Evolutionary conservation across 2,113 vertebrate species (phyloP), one percentile per base, ranked within the genome.

Genomic region (Gnathonemus longibarbis): DNA sequence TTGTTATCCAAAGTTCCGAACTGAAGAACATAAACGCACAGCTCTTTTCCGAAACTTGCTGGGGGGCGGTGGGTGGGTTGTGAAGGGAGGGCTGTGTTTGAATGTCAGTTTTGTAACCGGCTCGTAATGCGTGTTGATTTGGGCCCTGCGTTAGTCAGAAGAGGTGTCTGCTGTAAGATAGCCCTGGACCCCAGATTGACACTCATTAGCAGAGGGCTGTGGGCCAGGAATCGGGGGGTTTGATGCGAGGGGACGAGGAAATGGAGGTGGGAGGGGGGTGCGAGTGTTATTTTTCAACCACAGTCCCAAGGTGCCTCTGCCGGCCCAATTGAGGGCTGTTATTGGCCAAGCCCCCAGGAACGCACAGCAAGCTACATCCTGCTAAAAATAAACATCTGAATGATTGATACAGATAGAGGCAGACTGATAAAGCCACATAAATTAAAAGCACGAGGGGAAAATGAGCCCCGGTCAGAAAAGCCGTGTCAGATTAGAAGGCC

Each of bases 321-420:
- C 80, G 21, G 35, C 17, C 58, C 27, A 48, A 39, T 56, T 19
- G 35, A 87, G 84, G 84, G 83, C 58, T 70, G 48, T 66, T 77
- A 53, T 66, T 39, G 27, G 84, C 77, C 89, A 77, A 56, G 21
- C 89, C 85, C 89, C 48, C 58, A 27, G 85, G 66, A 56, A 48
- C 48, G 48, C 58, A 87, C 56, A 52, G 35, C 24, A 13, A 93
- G 95, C 94, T 94, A 93, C 92, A 94, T 96, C 94, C 92, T 93
- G 93, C 96, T 96, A 96, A 96, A 96, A 96, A 96, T 96, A 96
- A 94, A 96, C 50, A 95, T 95, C 93, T 92, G 90, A 94, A 93
- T 96, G 96, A 96, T 96, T 96, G 95, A 96, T 95, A 95, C 93
- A 95, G 95, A 96, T 95, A 92, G 91, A 93, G 92, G 92, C 90